Evolutionary conservation across 2,888 invertebrate species (phyloP), one percentile per base, ranked within the genome.

Genomic region (Platypus cylindrus): DNA sequence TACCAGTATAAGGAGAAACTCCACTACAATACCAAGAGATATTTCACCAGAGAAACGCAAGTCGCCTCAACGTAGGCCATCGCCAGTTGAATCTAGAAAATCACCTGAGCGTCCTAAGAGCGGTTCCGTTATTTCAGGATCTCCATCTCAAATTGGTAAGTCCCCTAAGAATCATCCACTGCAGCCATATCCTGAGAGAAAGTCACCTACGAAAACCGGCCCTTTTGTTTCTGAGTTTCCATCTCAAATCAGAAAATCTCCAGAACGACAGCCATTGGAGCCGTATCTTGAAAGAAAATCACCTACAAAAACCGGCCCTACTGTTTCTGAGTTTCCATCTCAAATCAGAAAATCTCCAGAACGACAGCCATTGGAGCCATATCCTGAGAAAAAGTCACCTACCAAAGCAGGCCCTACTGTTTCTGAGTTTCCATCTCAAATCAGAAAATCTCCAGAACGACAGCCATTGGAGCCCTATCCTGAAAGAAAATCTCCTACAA

Each of bases 371-470:
- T 29, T 40, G 13, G 34, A 38, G 29, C 40, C 37, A 14, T 35
- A 41, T 30, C 44, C 42, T 37, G 47, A 45, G 36, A 46, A 43
- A 29, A 28, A 34, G 38, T 24, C 32, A 22, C 35, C 34, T 18
- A 37, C 30, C 16, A 42, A 39, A 27, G 17, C 20, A 38, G 36
- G 30, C 26, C 41, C 47, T 38, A 36, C 14, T n/a, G 7, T 30
- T 11, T 28, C 36, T 7, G 53, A 54, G 34, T 50, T 48, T 43
- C 47, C 49, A 5, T 40, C 47, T 2, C 50, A 51, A 38, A 35
- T 42, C 17, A 41, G 45, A 33, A 45, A 38, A 30, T 40, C 45
- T 27, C 46, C 49, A 2, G 43, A 48, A 33, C 49, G 25, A 26
- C 33, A 36, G 32, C 32, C 40, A 5, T 20, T 42, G 12, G 42